phyloP scores from a whole-genome alignment of 1,140 invertebrate species.

The Neodiprion lecontei region DNA sequence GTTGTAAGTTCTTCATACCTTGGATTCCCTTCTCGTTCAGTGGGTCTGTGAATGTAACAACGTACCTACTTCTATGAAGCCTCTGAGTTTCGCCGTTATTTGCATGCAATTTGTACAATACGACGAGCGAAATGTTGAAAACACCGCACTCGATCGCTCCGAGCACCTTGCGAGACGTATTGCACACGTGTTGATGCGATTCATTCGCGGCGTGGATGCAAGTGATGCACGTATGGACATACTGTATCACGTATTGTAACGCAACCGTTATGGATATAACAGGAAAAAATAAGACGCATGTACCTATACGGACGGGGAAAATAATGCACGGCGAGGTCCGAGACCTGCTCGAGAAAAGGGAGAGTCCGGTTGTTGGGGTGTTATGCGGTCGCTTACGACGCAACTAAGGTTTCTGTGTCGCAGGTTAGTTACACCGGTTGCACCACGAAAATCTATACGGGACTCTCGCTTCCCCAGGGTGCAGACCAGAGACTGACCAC shows the following conservation, averaged over 20 bases:
- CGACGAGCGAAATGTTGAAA: no score
- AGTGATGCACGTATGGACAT: no score
- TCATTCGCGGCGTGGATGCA: no score
- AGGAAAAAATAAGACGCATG: background rate
- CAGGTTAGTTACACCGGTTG: slow-evolving; percentile 46
- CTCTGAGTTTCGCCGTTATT: no score
- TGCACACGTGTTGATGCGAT: no score
- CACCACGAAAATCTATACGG: slow-evolving; percentile 41
- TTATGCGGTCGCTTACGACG: slow-evolving; percentile 17
- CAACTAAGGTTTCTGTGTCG: slow-evolving; percentile 39
- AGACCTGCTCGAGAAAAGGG: background rate
- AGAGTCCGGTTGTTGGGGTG: background rate
- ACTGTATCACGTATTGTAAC: no score
- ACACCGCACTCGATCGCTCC: no score
- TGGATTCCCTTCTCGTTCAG: no score
- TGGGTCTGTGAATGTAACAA: background rate
- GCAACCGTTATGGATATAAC: background rate
- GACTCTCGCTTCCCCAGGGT: slow-evolving; percentile 29
- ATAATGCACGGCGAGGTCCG: background rate
- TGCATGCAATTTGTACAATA: no score
- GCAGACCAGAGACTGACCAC: slow-evolving; percentile 29
- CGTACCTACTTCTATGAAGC: background rate
- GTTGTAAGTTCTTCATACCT: no score
- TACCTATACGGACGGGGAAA: no score
- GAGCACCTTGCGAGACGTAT: no score